Evolutionary conservation across 2,888 invertebrate species (phyloP).

Genomic region (Apodemia arnacis): DNA sequence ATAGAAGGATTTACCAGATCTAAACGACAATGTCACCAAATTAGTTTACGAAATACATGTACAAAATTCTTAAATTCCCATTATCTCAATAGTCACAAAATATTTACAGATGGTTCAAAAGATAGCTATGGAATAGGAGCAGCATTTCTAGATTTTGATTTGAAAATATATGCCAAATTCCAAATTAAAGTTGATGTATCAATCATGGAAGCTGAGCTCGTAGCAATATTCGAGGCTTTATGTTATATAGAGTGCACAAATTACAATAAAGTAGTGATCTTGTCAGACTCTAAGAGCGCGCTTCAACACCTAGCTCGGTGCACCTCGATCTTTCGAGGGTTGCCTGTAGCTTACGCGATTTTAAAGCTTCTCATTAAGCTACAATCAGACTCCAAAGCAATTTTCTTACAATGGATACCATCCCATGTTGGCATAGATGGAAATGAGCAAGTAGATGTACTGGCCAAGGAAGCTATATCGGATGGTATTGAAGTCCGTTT

Average conservation of each 20-base stretch:
- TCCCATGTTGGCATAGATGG: not conserved
- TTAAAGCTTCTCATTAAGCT: not conserved
- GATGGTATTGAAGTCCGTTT: not conserved
- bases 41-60: too few species aligned
- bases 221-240: not conserved
- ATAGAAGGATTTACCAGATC: too few species aligned
- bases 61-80: too few species aligned
- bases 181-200: not conserved
- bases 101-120: not conserved
- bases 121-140: not conserved
- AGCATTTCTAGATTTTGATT: not conserved
- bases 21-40: too few species aligned
- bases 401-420: not conserved
- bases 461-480: not conserved
- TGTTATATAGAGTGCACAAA: not conserved
- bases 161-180: not conserved
- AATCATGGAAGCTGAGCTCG: not conserved
- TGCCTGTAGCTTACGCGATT: slow-evolving; percentile 53
- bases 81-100: not conserved
- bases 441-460: not conserved
- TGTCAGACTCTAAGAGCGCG: slow-evolving; percentile 38
- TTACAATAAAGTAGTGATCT: not conserved
- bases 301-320: slow-evolving; percentile 61
- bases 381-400: not conserved
- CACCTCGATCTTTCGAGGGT: slow-evolving; percentile 42